Percentiles rank a stretch among this genome's conserved stretches.
phyloP scores from a whole-genome alignment of 2,797 vertebrate species.

The Acanthurus tractus region DNA sequence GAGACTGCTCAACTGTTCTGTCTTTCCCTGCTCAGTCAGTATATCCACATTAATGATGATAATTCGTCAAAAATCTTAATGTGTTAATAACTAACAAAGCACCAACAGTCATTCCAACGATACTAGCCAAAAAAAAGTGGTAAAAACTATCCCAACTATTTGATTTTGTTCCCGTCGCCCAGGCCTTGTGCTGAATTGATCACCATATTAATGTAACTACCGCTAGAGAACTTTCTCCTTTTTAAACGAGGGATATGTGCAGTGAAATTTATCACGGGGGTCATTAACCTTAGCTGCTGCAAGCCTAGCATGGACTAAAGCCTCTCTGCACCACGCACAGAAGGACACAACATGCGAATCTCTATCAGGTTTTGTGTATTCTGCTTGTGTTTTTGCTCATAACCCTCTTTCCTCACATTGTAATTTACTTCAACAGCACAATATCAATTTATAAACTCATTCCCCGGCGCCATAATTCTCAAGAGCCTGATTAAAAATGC shows the following conservation, averaged over 20 bases:
- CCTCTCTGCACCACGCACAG: background rate
- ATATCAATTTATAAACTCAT: constrained; percentile 44
- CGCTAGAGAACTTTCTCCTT: constrained; percentile 58
- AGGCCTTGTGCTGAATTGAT: constrained; percentile 34
- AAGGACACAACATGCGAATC: constrained; percentile 7
- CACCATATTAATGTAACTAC: constrained; percentile 21
- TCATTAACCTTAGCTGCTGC: constrained; percentile 73
- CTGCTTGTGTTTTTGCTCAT: constrained; percentile 8
- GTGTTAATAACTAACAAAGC: no score
- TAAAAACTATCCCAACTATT: background rate
- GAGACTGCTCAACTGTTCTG: no score
- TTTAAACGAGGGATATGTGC: constrained; percentile 65
- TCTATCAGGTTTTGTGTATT: constrained; percentile 12
- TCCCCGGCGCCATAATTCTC: constrained; percentile 37
- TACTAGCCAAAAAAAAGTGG: no score
- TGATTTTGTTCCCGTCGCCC: constrained; percentile 6
- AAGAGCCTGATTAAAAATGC: constrained; percentile 70
- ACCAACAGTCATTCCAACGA: no score
- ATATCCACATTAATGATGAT: no score
- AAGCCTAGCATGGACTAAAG: constrained; percentile 26
- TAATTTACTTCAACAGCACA: constrained; percentile 44
- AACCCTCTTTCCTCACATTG: constrained; percentile 10
- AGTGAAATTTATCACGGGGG: constrained; percentile 71
- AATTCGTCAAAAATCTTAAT: no score
- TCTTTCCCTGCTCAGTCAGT: no score